Conservation (phyloP, 2,797 vertebrate species). For the Miichthys miiuy region DNA sequence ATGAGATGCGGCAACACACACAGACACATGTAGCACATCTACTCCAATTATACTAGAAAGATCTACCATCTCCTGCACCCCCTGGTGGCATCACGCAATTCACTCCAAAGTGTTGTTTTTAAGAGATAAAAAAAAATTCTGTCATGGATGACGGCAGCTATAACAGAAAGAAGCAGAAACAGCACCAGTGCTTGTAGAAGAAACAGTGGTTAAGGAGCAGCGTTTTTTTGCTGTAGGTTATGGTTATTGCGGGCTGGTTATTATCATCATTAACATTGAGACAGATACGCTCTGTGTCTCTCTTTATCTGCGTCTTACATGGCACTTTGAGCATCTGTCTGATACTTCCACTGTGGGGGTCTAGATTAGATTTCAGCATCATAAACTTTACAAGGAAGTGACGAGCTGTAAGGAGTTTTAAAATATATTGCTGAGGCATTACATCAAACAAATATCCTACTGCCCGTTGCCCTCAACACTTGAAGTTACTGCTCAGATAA, state of each 20-base stretch:
- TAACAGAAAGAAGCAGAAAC: constrained; percentile 1
- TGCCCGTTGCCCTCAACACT: constrained; percentile 20
- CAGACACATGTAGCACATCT: constrained; percentile 83
- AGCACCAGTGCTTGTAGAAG: not conserved
- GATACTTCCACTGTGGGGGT: not conserved
- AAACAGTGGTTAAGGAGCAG: not conserved
- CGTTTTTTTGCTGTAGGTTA: not conserved
- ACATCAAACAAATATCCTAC: constrained; percentile 18
- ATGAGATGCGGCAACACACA: constrained; percentile 80
- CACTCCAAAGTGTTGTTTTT: constrained; percentile 51
- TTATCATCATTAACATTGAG: no score
- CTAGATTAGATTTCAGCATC: constrained; percentile 12
- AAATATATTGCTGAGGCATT: constrained; percentile 1
- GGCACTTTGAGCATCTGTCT: not conserved
- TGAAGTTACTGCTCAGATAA: constrained; percentile 7
- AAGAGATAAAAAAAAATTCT: constrained; percentile 1
- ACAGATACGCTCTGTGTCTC: not conserved
- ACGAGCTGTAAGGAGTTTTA: constrained; percentile 8
- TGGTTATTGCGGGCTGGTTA: not conserved
- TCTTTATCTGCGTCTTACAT: not conserved
- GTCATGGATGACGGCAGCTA: not conserved
- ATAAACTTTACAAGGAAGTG: constrained; percentile 21
- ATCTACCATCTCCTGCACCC: constrained; percentile 52
- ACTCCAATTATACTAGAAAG: constrained; percentile 77
- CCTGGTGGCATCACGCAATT: constrained; percentile 57